These are phyloP conservation scores for Percina caprodes DNA, from an alignment of 2,113 vertebrate species.

Conservation along the genomic window DNA sequence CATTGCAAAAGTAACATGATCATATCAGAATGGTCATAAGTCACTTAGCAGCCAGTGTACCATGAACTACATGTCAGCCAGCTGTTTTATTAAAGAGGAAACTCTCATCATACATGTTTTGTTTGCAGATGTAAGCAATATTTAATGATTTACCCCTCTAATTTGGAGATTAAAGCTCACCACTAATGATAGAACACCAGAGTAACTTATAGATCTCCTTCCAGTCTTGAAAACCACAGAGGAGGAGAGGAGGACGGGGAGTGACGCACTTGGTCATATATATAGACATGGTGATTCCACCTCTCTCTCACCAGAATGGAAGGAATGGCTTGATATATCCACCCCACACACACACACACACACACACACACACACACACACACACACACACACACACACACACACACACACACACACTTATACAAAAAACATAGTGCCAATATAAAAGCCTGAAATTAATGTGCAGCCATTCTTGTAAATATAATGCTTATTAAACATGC, in stretches of 20 bases:
- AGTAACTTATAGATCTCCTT: slow-evolving; percentile 61
- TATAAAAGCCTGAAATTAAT: slow-evolving; percentile 3
- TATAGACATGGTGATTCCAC: slow-evolving; percentile 66
- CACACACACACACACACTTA: neutral
- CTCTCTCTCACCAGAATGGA: slow-evolving; percentile 61
- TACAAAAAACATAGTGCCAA: slow-evolving; percentile 3
- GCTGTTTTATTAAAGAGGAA: slow-evolving; percentile 55
- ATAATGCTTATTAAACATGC: slow-evolving; percentile 14
- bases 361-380: slow-evolving; percentile 18
- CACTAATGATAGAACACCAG: slow-evolving; percentile 77
- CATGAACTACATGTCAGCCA: slow-evolving; percentile 29
- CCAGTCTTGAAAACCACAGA: slow-evolving; percentile 67
- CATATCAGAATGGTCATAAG: slow-evolving; percentile 7
- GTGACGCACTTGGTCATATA: slow-evolving; percentile 73
- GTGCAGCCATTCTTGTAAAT: neutral
- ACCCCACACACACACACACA: slow-evolving; percentile 30
- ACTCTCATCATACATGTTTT: slow-evolving; percentile 53
- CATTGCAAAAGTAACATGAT: slow-evolving; percentile 11
- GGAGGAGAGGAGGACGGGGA: slow-evolving; percentile 51
- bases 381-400: slow-evolving; percentile 18
- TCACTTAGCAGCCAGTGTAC: slow-evolving; percentile 19
- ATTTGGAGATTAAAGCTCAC: slow-evolving; percentile 75
- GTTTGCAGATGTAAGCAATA: slow-evolving; percentile 73
- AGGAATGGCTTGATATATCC: slow-evolving; percentile 69
- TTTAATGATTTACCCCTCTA: slow-evolving; percentile 71